A percentile compares a stretch with the other conserved stretches of the same genome.
Conservation (phyloP, 2,888 invertebrate species). For the Drosophila melanosoma region DNA sequence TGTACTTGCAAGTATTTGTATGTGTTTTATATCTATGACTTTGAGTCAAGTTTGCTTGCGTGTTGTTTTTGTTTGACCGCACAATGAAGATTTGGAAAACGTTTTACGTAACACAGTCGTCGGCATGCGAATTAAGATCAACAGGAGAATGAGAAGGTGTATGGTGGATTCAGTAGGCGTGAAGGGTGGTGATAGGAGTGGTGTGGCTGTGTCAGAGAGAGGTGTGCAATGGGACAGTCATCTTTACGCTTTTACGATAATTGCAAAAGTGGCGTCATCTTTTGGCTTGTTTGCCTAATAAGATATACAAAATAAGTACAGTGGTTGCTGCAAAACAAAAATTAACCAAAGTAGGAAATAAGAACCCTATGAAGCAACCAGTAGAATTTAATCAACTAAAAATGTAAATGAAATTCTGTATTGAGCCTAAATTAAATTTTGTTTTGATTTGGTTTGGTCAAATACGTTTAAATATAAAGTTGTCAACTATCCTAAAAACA, state of each 20-base stretch:
- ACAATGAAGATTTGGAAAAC: constrained; percentile 69
- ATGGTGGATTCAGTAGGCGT: neutral
- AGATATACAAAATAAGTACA: neutral
- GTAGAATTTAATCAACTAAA: neutral
- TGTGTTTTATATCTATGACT: constrained; percentile 54
- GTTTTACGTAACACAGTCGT: constrained; percentile 59
- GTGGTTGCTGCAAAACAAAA: neutral
- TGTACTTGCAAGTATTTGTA: constrained; percentile 20
- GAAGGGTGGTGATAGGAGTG: neutral
- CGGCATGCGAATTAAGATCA: constrained; percentile 42
- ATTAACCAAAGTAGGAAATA: neutral
- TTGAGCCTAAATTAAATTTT: neutral
- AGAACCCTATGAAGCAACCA: neutral
- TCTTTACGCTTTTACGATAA: constrained; percentile 45
- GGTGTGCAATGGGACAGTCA: constrained; percentile 19
- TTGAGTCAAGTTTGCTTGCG: constrained; percentile 67
- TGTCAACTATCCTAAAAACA: neutral
- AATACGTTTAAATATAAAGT: neutral
- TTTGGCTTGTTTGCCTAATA: constrained; percentile 9
- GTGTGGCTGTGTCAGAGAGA: neutral
- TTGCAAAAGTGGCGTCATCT: constrained; percentile 62
- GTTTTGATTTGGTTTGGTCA: neutral
- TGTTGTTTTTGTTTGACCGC: constrained; percentile 61
- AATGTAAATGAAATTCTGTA: neutral
- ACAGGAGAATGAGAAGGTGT: constrained; percentile 6